Conservation (phyloP, 1,140 invertebrate species). For the Drosophila suzukii region DNA sequence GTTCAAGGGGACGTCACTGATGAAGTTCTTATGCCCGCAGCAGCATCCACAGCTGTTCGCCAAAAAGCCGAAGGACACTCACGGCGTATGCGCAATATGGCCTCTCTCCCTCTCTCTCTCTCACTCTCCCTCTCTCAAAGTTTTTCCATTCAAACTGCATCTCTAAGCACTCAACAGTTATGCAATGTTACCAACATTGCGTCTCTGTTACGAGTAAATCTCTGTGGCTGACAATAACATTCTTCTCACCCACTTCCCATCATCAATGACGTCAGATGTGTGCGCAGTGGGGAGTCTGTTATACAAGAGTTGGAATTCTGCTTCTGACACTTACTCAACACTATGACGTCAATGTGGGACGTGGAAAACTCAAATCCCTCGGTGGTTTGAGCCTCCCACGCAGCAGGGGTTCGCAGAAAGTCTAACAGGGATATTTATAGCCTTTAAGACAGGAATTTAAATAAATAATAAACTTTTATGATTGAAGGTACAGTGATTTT, state of each 20-base stretch:
- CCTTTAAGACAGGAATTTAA: neutral
- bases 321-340: constrained; percentile 44
- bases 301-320: constrained; percentile 44
- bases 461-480: too few species aligned
- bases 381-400: neutral
- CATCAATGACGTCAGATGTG: constrained; percentile 56
- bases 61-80: constrained; percentile 51
- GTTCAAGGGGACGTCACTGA: constrained; percentile 80
- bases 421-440: neutral
- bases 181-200: constrained; percentile 59
- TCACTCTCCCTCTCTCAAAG: constrained; percentile 2
- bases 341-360: constrained; percentile 58
- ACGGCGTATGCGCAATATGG: constrained; percentile 31
- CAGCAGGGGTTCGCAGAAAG: neutral
- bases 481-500: too few species aligned
- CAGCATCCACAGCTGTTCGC: constrained; percentile 68
- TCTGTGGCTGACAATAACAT: constrained; percentile 39
- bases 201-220: constrained; percentile 23
- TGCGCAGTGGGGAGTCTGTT: constrained; percentile 31
- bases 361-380: neutral
- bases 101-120: constrained; percentile 1
- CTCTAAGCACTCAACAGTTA: constrained; percentile 62
- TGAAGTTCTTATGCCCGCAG: constrained; percentile 40
- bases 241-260: constrained; percentile 10
- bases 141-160: constrained; percentile 35